Base-by-base conservation (phyloP, 2,797 vertebrate genomes). In the Eremophila alpestris region DNA sequence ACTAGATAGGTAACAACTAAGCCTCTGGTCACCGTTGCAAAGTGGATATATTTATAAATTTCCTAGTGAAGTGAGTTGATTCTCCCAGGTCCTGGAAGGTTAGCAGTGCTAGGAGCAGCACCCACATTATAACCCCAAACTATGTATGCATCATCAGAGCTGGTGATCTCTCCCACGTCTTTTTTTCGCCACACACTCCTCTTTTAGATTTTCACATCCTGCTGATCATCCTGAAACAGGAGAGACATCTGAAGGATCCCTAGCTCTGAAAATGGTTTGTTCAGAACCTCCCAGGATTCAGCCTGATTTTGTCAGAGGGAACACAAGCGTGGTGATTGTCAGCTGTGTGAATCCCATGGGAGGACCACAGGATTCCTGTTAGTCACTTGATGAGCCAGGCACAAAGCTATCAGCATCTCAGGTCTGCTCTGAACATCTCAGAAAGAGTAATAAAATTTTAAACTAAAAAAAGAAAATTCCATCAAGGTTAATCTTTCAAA, bases 401-500 rank as follows among this genome's bases (percentile, higher is more conserved):
- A 70, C 30, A 89, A 95, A 91, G 34, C 59, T 78, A 48, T 55
- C 38, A 46, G 59, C 59, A 19, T 75, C 32, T 45, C 58, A 70
- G 48, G 49, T 90, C 89, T 76, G 27, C 54, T 79, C 59, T 73
- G 79, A 82, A 73, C 15, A n/a, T 41, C 59, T 69, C 11, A 81
- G 63, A 77, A 94, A 95, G n/a, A 46, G 83, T 83, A 94, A 63
- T 56, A 51, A 59, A 78, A 40, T 82, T 95, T 87, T 89, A 77
- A 71, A 10, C 74, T 58, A 62, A 88, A 90, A 91, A 76, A 81
- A 88, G 27, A 84, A 84, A 88, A 95, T 77, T 81, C 30, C 56
- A 69, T 89, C 43, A 83, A 91, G 48, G 51, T 86, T 95, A 92
- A 94, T 91, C 90, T 96, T 95, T 89, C 51, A 56, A 85, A 92